phyloP scores from a whole-genome alignment of 2,888 invertebrate genomes.

The Lasius platythorax region DNA sequence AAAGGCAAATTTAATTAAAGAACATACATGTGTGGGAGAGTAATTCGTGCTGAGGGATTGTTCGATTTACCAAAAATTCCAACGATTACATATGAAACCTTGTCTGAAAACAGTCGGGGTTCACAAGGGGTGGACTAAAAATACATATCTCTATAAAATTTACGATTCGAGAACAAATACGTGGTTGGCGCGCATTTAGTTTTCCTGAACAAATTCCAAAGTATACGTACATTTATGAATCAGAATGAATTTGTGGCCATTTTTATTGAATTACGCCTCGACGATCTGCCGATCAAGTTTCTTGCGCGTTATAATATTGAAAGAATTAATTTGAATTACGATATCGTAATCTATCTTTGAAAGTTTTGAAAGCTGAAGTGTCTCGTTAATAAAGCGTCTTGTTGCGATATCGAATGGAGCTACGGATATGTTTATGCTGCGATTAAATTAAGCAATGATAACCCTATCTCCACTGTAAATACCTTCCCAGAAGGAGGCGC shows the following conservation, averaged over 20 bases:
- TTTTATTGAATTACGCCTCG: not conserved
- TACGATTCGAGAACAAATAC: slow-evolving; percentile 50
- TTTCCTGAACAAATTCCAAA: slow-evolving; percentile 34
- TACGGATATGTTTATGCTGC: slow-evolving; percentile 44
- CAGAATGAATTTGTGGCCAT: slow-evolving; percentile 15
- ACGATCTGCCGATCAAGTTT: not conserved
- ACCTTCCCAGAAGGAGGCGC: slow-evolving; percentile 36
- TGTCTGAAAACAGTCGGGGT: slow-evolving; percentile 20
- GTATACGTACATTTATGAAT: slow-evolving; percentile 38
- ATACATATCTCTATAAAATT: slow-evolving; percentile 53
- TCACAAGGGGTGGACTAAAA: not conserved
- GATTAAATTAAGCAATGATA: slow-evolving; percentile 47
- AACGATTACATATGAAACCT: slow-evolving; percentile 33
- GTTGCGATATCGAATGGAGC: not conserved
- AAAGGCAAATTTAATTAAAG: slow-evolving; percentile 23
- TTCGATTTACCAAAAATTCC: slow-evolving; percentile 31
- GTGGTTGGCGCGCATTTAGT: slow-evolving; percentile 49
- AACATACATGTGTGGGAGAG: not conserved
- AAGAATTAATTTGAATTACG: slow-evolving; percentile 11
- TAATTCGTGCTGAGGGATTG: slow-evolving; percentile 13
- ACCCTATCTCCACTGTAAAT: slow-evolving; percentile 19
- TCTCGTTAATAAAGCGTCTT: slow-evolving; percentile 15
- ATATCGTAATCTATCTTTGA: not conserved
- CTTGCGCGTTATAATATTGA: slow-evolving; percentile 9
- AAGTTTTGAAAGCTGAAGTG: not conserved